Percentiles rank a stretch among this genome's conserved stretches.
Evolutionary conservation across 2,113 vertebrate genomes (phyloP).

Genomic region (Brachyistius frenatus): DNA sequence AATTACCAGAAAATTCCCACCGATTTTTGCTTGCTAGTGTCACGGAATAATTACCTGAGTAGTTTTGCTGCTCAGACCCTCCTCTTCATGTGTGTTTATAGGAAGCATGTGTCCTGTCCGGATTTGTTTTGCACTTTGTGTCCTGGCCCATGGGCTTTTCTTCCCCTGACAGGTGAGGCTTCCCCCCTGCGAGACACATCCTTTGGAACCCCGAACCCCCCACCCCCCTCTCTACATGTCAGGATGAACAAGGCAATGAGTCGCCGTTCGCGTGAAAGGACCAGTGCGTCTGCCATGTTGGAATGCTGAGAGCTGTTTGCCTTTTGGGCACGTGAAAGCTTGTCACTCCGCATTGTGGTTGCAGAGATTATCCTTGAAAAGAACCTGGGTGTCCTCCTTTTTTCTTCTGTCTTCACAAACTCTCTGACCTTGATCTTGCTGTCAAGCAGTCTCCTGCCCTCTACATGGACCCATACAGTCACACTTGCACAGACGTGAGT

Average conservation of each 20-base stretch:
- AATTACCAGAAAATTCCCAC: constrained; percentile 19
- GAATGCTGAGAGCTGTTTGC: constrained; percentile 80
- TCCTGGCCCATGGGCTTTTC: constrained; percentile 70
- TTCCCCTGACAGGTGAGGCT: constrained; percentile 74
- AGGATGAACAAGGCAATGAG: constrained; percentile 58
- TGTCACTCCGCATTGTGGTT: constrained; percentile 60
- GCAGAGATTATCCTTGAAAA: constrained; percentile 72
- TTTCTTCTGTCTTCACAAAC: constrained; percentile 53
- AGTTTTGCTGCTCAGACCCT: constrained; percentile 17
- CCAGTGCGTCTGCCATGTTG: constrained; percentile 64
- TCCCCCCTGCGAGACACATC: constrained; percentile 49
- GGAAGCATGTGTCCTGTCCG: constrained; percentile 59
- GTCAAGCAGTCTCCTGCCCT: constrained; percentile 44
- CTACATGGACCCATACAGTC: constrained; percentile 46
- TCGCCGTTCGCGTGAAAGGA: constrained; percentile 59
- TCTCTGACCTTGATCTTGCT: constrained; percentile 73
- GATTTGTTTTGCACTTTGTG: constrained; percentile 48
- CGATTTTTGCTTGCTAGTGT: background rate
- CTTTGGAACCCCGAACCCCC: background rate
- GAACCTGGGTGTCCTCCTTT: constrained; percentile 50
- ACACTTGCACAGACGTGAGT: constrained; percentile 27
- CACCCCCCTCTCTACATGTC: constrained; percentile 13
- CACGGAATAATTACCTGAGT: background rate
- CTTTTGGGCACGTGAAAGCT: constrained; percentile 75
- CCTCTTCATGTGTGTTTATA: constrained; percentile 20